Percentiles rank a stretch among this genome's conserved stretches.
Conservation (phyloP, 2,113 vertebrate genomes). For the Lipotes vexillifer region DNA sequence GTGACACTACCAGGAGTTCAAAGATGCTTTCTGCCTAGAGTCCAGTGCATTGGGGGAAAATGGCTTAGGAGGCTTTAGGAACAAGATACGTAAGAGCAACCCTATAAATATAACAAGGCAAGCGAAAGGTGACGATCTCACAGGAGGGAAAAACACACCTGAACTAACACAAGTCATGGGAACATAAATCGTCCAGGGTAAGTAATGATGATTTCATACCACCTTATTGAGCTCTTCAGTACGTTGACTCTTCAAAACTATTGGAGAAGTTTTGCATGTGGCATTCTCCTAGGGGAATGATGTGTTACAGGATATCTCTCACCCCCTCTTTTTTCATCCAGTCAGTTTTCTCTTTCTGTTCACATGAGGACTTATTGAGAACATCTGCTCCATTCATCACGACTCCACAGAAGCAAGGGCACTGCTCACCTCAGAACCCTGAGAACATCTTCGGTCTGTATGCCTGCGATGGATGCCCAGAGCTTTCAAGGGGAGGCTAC, state of each 20-base stretch:
- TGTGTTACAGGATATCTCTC: background rate
- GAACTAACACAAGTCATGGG: background rate
- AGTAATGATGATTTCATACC: background rate
- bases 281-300: background rate
- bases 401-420: background rate
- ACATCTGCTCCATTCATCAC: background rate
- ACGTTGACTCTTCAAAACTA: background rate
- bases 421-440: background rate
- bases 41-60: background rate
- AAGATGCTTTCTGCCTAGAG: constrained; percentile 31
- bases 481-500: background rate
- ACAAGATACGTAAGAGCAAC: background rate
- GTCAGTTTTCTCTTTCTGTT: background rate
- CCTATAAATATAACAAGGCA: background rate
- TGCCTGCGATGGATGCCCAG: background rate
- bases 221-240: background rate
- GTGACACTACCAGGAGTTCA: constrained; percentile 61
- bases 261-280: background rate
- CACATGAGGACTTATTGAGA: background rate
- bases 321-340: background rate
- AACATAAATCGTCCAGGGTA: background rate
- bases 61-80: constrained; percentile 34
- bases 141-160: background rate
- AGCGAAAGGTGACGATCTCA: background rate
- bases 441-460: background rate